Evolutionary conservation across 2,888 invertebrate genomes (phyloP), one percentile per base, ranked within the genome.

Genomic region (Oligia latruncula): DNA sequence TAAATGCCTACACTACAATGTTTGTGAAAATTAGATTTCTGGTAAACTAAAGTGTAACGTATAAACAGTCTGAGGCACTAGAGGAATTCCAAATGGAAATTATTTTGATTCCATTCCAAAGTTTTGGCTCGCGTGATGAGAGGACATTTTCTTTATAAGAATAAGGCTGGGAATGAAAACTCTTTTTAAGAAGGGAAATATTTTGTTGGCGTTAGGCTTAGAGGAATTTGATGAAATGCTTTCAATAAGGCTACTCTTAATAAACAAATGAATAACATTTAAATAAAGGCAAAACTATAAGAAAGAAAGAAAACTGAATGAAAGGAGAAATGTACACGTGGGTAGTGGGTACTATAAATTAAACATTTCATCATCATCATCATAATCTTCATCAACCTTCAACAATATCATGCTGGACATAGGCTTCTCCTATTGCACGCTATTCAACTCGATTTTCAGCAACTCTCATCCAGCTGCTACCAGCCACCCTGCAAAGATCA

Each of bases 11-110:
- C 77, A 78, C 83, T 84, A 84, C 83, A 86, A 86, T 86, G 89
- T 88, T 86, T 88, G 88, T 76, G 91, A 82, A 91, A 92, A 92
- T 93, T 91, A 91, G 90, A 92, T 92, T 92, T 87, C 89, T 83
- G 77, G 65, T 77, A 66, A 73, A 66, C 72, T 78, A 80, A 74
- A 78, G 71, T 84, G 82, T 77, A 78, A 79, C 74, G 77, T 78
- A 64, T 73, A 62, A 73, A 70, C 70, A 68, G 74, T 74, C 55
- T 66, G 72, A 65, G 64, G 66, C 64, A 74, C 72, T 77, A 67
- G 55, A 75, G 80, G 84, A 87, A 89, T 87, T 77, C 66, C 35
- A 74, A 73, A 71, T 80, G 71, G 71, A 74, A 86, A 80, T 88
- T 77, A 90, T 85, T 80, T 77, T 80, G 67, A 87, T 87, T 65